Conservation (phyloP, 2,797 vertebrate species). For the Molossus alvarezi region DNA sequence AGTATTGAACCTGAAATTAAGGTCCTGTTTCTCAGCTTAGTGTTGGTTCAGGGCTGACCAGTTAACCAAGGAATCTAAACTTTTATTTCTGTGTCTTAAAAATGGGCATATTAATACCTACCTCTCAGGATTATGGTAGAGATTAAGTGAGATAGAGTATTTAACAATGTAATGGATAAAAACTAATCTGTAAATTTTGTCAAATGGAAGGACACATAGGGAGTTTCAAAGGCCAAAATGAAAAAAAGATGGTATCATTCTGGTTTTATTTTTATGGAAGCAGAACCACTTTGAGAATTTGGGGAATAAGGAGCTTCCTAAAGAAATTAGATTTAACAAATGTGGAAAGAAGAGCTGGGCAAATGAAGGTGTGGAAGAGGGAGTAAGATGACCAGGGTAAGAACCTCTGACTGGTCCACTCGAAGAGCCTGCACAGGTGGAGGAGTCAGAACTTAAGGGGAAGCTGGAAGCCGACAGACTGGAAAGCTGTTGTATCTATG, state of each 20-base stretch:
- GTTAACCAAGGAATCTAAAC: neutral
- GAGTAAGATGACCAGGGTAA: no score
- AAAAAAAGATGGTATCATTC: neutral
- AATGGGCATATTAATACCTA: neutral
- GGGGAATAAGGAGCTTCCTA: neutral
- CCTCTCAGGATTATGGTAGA: neutral
- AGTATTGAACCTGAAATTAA: neutral
- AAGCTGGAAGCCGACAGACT: neutral
- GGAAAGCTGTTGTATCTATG: neutral
- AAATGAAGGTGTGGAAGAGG: neutral
- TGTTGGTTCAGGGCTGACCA: neutral
- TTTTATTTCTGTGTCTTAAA: slow-evolving; percentile 47
- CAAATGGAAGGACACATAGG: neutral
- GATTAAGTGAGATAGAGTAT: slow-evolving; percentile 33
- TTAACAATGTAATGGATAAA: slow-evolving; percentile 30
- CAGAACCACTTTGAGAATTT: neutral
- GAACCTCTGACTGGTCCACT: neutral
- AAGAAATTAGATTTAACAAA: neutral
- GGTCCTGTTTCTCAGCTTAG: neutral
- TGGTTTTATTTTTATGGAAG: slow-evolving; percentile 42
- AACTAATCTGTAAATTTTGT: neutral
- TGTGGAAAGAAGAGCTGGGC: neutral
- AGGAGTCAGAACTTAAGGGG: neutral
- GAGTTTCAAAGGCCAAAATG: slow-evolving; percentile 29
- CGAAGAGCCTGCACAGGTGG: neutral